Conservation (phyloP, 1,140 invertebrate species). For the Tribolium castaneum region DNA sequence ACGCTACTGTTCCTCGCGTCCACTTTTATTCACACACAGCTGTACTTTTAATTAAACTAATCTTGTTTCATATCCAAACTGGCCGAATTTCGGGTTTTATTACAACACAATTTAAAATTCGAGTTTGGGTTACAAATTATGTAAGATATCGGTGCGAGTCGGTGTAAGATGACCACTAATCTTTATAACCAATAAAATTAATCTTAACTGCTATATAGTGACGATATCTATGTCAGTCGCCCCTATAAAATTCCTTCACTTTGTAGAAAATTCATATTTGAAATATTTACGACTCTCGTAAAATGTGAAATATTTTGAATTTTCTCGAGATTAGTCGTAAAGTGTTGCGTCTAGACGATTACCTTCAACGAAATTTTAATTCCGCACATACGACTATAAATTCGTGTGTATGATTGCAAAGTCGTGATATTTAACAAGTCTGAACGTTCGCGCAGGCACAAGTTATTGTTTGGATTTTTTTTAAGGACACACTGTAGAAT, state of each 20-base stretch:
- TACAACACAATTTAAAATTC: not conserved
- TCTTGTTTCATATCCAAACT: not conserved
- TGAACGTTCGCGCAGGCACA: not conserved
- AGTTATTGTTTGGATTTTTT: not conserved
- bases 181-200: conserved; percentile 20
- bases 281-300: conserved; percentile 2
- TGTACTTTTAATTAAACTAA: not conserved
- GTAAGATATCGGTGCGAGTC: not conserved
- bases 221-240: not conserved
- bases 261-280: not conserved
- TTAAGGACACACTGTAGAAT: not conserved
- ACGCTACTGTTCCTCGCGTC: no score
- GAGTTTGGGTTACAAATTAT: not conserved
- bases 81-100: not conserved
- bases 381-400: conserved; percentile 1
- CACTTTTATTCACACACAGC: not conserved
- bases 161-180: not conserved
- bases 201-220: conserved; percentile 4
- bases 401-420: not conserved
- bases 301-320: not conserved
- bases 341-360: not conserved
- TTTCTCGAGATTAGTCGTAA: conserved; percentile 1
- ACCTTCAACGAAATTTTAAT: not conserved
- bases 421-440: not conserved
- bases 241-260: not conserved